These are phyloP conservation scores for Schizopygopsis pylzovi DNA, from an alignment of 2,797 vertebrate species.

Conservation along the genomic window DNA sequence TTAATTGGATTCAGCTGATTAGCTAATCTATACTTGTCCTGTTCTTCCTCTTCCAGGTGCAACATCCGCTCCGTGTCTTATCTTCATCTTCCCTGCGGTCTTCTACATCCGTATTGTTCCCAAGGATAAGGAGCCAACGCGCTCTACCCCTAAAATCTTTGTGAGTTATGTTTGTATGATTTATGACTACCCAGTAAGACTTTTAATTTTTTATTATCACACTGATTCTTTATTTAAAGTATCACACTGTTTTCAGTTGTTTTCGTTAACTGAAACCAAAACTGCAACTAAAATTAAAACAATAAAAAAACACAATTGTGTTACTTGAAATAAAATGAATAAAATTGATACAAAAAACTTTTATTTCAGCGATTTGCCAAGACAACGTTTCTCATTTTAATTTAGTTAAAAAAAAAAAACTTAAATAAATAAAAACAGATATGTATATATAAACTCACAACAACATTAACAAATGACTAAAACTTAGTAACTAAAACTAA, in stretches of 20 bases:
- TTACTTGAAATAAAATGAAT: too few species aligned
- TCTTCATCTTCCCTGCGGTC: constrained; percentile 97
- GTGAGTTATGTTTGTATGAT: constrained; percentile 73
- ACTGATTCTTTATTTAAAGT: too few species aligned
- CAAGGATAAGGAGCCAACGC: constrained; percentile 90
- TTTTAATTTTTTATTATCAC: too few species aligned
- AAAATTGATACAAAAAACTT: background rate
- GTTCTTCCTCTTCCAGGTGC: constrained; percentile 81
- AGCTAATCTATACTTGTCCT: background rate
- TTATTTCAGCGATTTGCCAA: too few species aligned
- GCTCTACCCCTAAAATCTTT: constrained; percentile 89
- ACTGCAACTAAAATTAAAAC: too few species aligned
- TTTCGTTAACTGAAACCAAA: too few species aligned
- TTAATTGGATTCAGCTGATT: background rate
- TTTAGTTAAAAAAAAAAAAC: too few species aligned
- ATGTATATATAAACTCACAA: too few species aligned
- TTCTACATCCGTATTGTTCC: constrained; percentile 98
- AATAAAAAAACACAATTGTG: background rate
- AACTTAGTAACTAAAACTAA: too few species aligned
- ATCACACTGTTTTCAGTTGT: background rate
- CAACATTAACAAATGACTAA: too few species aligned
- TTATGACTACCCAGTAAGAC: background rate
- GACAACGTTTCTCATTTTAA: too few species aligned
- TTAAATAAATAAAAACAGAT: too few species aligned
- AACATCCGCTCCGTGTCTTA: constrained; percentile 96